Evolutionary conservation across 2,797 vertebrate genomes (phyloP), one percentile per base, ranked within the genome.

Genomic region (Lacerta agilis): DNA sequence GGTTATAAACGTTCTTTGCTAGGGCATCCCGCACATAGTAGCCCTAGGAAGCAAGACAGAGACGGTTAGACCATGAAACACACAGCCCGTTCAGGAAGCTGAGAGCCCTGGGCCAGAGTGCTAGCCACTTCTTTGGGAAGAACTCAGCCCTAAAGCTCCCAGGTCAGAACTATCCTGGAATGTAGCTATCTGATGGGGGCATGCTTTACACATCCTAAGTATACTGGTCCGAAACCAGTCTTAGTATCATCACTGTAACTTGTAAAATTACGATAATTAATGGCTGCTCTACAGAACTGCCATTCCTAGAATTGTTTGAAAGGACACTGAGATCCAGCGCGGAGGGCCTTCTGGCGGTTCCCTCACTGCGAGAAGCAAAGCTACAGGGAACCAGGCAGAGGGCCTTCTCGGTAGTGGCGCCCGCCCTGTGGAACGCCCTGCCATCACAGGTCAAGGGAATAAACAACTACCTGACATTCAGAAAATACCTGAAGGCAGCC

Each of bases 1-100:
- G 97, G 81, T 93, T 96, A 79, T 97, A 97, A 82, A 97, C 94
- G 87, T 97, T 97, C 93, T 97, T 97, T 79, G 97, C 97, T 90
- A 97, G 93, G 0, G 97, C 97, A 0, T 97, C 97, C 23, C 97
- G 96, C 13, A 96, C 96, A 0, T 96, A 97, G 41, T 95, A 95
- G 36, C 96, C 97, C 97, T 97, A 88, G 2, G 86, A 66, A 88
- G 25, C 69, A 85, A 71, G 29, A 88, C 9, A 38, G 71, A 58
- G 7, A 3, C 55, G 27, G 25, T 78, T n/a, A 83, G 66, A 1
- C 13, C 10, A 36, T 9, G n/a, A 64, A 25, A 66, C 20, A 72
- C 49, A 29, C 41, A 29, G 11, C 90, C 25, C 83, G 27, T 75
- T 41, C 11, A 49, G 25, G 58, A 84, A 86, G 66, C 36, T 67